These are phyloP conservation scores for Nothocercus julius DNA, from an alignment of 2,113 vertebrate genomes.

Conservation along the genomic window DNA sequence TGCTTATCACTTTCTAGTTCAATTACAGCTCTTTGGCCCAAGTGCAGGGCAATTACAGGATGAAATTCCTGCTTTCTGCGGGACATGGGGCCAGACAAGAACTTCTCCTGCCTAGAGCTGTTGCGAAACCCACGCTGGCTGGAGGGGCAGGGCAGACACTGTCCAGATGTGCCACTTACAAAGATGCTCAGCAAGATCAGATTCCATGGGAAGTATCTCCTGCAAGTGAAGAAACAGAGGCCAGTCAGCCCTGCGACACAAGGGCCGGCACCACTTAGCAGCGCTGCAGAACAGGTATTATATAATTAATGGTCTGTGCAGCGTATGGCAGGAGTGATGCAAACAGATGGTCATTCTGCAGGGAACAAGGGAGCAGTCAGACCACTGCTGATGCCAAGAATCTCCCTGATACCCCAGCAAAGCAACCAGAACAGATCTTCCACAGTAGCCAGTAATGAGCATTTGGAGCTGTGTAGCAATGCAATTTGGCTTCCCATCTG, in stretches of 20 bases:
- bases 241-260: not conserved
- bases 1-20: not conserved
- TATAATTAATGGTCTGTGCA: not conserved
- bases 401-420: not conserved
- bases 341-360: not conserved
- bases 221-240: constrained; percentile 65
- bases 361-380: fast-evolving
- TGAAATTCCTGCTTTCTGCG: not conserved
- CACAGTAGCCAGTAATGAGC: fast-evolving
- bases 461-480: fast-evolving
- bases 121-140: fast-evolving
- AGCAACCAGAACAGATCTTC: fast-evolving
- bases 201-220: constrained; percentile 94
- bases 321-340: not conserved
- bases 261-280: not conserved
- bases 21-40: not conserved
- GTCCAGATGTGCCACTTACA: constrained; percentile 80
- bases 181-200: constrained; percentile 90
- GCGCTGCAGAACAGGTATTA: not conserved
- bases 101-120: not conserved
- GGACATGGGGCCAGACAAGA: not conserved
- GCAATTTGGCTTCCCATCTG: not conserved
- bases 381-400: fast-evolving
- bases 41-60: not conserved
- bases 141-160: not conserved